Conservation (phyloP, 2,797 vertebrate genomes). For the Sebastiscus albofasciatus region DNA sequence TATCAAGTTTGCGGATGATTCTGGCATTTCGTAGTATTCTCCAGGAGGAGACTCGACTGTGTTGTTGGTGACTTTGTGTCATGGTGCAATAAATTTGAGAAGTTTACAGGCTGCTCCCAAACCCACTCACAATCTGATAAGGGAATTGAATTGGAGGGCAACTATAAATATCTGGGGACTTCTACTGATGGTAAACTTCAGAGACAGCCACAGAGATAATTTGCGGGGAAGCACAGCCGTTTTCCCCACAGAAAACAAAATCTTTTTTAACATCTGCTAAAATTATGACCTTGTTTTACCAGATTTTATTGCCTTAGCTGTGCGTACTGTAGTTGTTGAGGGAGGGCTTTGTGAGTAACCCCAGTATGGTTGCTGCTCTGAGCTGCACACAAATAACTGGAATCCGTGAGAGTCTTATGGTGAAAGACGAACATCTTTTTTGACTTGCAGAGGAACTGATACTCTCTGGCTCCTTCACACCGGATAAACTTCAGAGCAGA, state of each 20-base stretch:
- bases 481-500: slow-evolving; percentile 23
- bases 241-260: slow-evolving; percentile 33
- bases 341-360: slow-evolving; percentile 1
- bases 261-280: slow-evolving; percentile 23
- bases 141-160: slow-evolving; percentile 39
- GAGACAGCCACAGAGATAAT: slow-evolving; percentile 30
- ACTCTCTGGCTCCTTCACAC: slow-evolving; percentile 18
- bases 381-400: slow-evolving; percentile 29
- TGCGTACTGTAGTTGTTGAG: not conserved
- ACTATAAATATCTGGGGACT: slow-evolving; percentile 48
- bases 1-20: slow-evolving; percentile 25
- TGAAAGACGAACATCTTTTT: slow-evolving; percentile 18
- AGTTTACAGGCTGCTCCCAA: slow-evolving; percentile 29
- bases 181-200: slow-evolving; percentile 40
- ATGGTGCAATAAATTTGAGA: slow-evolving; percentile 32
- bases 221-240: not conserved
- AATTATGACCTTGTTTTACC: slow-evolving; percentile 27
- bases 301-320: slow-evolving; percentile 8
- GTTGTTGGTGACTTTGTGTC: slow-evolving; percentile 34
- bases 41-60: not conserved
- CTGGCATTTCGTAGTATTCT: not conserved
- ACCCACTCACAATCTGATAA: slow-evolving; percentile 42
- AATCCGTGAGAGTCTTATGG: slow-evolving; percentile 10
- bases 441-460: slow-evolving; percentile 38
- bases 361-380: not conserved